Evolutionary conservation across 2,888 invertebrate genomes (phyloP), one percentile per base, ranked within the genome.

Genomic region (Limulus polyphemus): DNA sequence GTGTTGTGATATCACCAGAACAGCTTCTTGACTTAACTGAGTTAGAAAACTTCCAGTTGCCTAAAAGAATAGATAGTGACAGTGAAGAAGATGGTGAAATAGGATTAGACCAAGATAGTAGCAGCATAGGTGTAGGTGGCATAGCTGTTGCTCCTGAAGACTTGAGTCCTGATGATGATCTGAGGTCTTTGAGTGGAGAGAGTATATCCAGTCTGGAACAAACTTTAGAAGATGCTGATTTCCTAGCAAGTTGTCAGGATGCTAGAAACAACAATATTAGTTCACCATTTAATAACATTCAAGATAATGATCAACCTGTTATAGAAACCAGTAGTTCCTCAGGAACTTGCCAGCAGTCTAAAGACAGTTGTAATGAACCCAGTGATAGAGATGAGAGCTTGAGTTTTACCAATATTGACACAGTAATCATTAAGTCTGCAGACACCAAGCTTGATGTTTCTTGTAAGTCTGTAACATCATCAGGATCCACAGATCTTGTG

Each of bases 91-190:
- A 50, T 50, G 50, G 50, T 50, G 14, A 14, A 50, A 54, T 17
- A 13, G 4, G 2, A 2, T 16, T 13, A 13, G 11, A 11, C 2
- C 11, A 11, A 17, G 63, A 63, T 56, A 60, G 54, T 55, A 49
- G 47, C 49, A 32, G 12, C 47, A 60, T 58, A 56, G 59, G 61
- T 32, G 17, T 59, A 54, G 59, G 14, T 49, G 62, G 64, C 16
- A 60, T 62, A 13, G 54, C 57, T 55, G 67, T 67, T 12, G 58
- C 67, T 12, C 67, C 67, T 14, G 67, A 59, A 11, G 67, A 67
- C 14, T 58, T 67, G 11, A 64, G 65, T 49, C 64, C 61, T 2
- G 65, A 67, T 56, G 65, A 67, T 57, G 64, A 49, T 50, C 50
- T 51, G 14, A 17, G 16, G 3, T 52, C 52, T 12, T 12, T 50